phyloP scores from a whole-genome alignment of 2,797 vertebrate genomes.

The Syngnathus acus region DNA sequence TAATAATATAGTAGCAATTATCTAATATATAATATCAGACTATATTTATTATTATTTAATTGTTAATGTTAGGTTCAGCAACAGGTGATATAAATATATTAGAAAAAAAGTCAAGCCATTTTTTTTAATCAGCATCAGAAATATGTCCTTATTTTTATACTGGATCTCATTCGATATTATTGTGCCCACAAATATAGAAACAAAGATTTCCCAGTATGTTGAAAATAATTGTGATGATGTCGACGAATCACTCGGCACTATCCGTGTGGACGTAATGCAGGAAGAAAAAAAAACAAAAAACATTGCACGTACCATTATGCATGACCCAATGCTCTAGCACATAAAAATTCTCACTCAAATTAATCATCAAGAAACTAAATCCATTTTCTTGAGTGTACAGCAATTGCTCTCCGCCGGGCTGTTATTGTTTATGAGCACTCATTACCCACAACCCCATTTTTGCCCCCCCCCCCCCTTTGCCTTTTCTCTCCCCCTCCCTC shows the following conservation, averaged over 20 bases:
- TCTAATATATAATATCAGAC: no score
- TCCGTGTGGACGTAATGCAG: not conserved
- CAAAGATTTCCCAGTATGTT: not conserved
- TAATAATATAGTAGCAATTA: no score
- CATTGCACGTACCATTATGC: not conserved
- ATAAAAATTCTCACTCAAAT: slow-evolving; percentile 7
- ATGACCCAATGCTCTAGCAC: not conserved
- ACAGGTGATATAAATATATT: no score
- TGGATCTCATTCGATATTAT: not conserved
- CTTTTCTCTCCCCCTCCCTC: slow-evolving; percentile 30
- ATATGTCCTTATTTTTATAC: not conserved
- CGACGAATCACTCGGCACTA: not conserved
- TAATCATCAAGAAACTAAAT: slow-evolving; percentile 14
- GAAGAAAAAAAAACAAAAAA: not conserved
- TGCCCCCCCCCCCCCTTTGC: slow-evolving; percentile 13
- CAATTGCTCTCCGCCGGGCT: slow-evolving; percentile 15
- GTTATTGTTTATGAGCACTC: slow-evolving; percentile 30
- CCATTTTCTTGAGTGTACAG: slow-evolving; percentile 11
- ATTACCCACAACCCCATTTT: slow-evolving; percentile 16
- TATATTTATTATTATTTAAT: no score
- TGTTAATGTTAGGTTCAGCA: no score
- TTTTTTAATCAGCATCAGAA: no score
- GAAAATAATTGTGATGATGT: slow-evolving; percentile 3
- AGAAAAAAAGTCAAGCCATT: no score
- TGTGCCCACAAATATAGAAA: not conserved